Percentiles rank a stretch among this genome's conserved stretches.
These are phyloP conservation scores for Cerceris ruficornis DNA, from an alignment of 2,888 invertebrate species.

Conservation along the genomic window DNA sequence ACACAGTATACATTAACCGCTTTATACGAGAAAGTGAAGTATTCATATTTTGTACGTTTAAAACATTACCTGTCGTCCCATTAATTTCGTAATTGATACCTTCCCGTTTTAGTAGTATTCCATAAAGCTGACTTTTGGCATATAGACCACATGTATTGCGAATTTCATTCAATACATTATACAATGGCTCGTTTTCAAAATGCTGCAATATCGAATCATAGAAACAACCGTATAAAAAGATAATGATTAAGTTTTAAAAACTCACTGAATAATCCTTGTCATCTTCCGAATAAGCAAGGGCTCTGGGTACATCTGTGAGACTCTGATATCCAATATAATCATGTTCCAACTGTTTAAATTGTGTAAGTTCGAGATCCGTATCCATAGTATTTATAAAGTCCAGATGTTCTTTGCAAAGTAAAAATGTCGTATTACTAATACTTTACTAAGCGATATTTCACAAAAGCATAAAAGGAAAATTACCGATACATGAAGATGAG, in stretches of 20 bases:
- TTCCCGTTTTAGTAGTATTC: constrained; percentile 90
- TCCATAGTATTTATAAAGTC: constrained; percentile 94
- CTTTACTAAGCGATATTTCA: constrained; percentile 13
- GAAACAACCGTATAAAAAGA: neutral
- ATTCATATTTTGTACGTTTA: neutral
- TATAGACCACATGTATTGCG: constrained; percentile 88
- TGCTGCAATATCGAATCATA: constrained; percentile 79
- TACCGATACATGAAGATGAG: constrained; percentile 98
- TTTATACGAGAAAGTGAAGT: too few relatives aligned
- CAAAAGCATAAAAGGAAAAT: constrained; percentile 8
- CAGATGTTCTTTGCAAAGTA: constrained; percentile 89
- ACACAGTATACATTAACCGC: too few relatives aligned
- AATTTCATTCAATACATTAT: constrained; percentile 89
- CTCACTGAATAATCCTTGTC: constrained; percentile 81
- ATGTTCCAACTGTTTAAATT: constrained; percentile 94
- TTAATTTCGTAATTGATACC: constrained; percentile 90
- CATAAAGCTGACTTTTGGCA: constrained; percentile 92
- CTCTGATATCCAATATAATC: constrained; percentile 98
- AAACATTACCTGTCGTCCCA: constrained; percentile 79
- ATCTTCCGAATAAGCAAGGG: constrained; percentile 89
- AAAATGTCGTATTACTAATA: constrained; percentile 30
- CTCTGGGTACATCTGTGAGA: constrained; percentile 95
- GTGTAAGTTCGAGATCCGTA: constrained; percentile 88
- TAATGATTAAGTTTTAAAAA: constrained; percentile 4
- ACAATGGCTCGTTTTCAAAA: constrained; percentile 86